A percentile compares a stretch with the other conserved stretches of the same genome.
Evolutionary conservation across 2,797 vertebrate species (phyloP).

Genomic region (Muscicapa striata): DNA sequence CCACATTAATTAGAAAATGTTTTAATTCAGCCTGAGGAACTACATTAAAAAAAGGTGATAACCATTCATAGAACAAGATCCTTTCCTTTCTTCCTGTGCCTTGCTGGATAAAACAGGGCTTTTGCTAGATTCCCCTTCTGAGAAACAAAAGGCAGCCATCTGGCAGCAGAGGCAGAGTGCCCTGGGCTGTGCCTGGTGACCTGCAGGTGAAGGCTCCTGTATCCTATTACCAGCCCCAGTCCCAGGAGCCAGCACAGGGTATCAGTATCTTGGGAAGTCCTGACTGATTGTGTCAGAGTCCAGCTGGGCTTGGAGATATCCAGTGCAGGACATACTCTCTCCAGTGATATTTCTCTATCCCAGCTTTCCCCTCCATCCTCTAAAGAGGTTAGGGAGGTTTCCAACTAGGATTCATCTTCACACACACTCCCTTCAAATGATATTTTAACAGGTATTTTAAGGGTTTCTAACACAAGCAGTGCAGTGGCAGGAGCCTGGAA

Average conservation of each 20-base stretch:
- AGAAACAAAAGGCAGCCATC: slow-evolving; percentile 17
- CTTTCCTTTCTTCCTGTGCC: background rate
- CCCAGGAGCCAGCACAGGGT: background rate
- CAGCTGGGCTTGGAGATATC: background rate
- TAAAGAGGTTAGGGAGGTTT: background rate
- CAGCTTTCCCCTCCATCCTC: background rate
- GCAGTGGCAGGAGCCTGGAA: background rate
- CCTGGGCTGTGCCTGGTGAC: background rate
- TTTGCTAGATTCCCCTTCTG: background rate
- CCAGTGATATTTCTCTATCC: background rate
- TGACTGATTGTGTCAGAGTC: background rate
- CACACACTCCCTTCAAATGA: background rate
- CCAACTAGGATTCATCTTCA: background rate
- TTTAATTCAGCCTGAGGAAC: background rate
- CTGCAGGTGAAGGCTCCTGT: slow-evolving; percentile 26
- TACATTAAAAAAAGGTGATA: background rate
- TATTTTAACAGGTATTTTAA: background rate
- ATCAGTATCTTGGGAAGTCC: background rate
- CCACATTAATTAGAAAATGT: background rate
- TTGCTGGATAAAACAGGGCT: background rate
- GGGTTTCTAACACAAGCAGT: background rate
- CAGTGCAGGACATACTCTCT: background rate
- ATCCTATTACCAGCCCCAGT: slow-evolving; percentile 5
- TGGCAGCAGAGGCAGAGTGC: slow-evolving; percentile 26
- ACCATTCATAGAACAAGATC: background rate